Evolutionary conservation across 1,140 invertebrate species (phyloP), one percentile per base, ranked within the genome.

Genomic region (Penaeus indicus): DNA sequence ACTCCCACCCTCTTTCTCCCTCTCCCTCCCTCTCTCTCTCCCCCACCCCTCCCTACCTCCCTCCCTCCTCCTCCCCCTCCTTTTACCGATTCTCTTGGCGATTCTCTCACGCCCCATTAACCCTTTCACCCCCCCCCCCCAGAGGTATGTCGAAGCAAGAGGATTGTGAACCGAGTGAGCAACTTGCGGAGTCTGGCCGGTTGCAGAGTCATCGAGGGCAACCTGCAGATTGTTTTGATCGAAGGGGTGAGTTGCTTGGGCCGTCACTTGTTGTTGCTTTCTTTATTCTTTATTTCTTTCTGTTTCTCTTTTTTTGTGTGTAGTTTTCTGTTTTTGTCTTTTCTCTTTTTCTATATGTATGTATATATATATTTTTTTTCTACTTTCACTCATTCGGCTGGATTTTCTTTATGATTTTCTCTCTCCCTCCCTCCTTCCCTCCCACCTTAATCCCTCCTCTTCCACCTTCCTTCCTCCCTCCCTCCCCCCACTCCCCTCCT

Each of bases 181-280:
- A 25, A 79, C 10, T 19, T 79, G 78, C 16, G 27, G 19, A 79
- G 21, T 22, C 25, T 79, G 18, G 10, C 22, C 27, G 32, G 32
- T n/a, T 79, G 78, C 47, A 79, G 78, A 8, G 78, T 79, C 47
- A 60, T 79, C 61, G 78, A 79, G 61, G 78, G 78, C 47, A 79
- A n/a, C 78, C 7, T 79, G 78, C 78, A 60, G 21, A 79, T 79
- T 18, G 38, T 79, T 5, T 60, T 79, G 25, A 79, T 79, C 22
- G 78, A 79, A 60, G 78, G 61, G 16, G 78, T 79, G 78, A 79
- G 78, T 79, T 47, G 7, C 19, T 8, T 75, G 47, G 47, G 18
- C 69, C 13, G 22, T 75, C 47, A 47, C 0, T 4, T 47, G 47
- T 47, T 47, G 47, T 47, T 47, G 47, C 47, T 47, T 47, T 47